phyloP scores from a whole-genome alignment of 2,888 invertebrate species.

The Chorisops tibialis region DNA sequence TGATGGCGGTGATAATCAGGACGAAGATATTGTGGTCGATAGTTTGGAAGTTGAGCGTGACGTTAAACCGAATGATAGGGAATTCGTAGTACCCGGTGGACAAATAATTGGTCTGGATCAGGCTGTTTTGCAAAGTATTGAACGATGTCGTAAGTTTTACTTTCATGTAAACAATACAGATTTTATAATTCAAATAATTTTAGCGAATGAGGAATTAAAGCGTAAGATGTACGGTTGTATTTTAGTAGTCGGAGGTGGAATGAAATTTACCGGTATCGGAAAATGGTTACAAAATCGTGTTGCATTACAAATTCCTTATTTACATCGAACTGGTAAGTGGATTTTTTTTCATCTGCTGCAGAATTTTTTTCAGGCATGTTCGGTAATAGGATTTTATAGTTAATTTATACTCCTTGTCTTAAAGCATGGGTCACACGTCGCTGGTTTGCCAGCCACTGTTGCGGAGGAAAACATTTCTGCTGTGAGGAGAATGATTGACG shows the following conservation, averaged over 20 bases:
- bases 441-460: no score
- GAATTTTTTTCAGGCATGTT: no score
- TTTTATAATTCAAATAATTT: no score
- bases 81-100: constrained; percentile 69
- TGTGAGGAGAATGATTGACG: no score
- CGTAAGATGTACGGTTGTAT: constrained; percentile 93
- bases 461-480: no score
- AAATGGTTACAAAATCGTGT: constrained; percentile 87
- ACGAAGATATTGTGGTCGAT: constrained; percentile 74
- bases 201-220: constrained; percentile 80
- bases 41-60: constrained; percentile 54
- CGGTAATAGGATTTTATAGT: no score
- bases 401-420: no score
- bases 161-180: no score
- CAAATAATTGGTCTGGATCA: constrained; percentile 86
- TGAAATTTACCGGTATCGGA: constrained; percentile 79
- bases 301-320: constrained; percentile 76
- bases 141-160: constrained; percentile 69
- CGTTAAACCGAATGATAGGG: constrained; percentile 57
- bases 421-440: no score
- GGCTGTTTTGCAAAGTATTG: constrained; percentile 87
- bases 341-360: no score
- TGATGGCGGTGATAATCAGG: constrained; percentile 54
- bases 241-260: constrained; percentile 86
- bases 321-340: constrained; percentile 62